phyloP scores from a whole-genome alignment of 2,888 invertebrate species.

The Eudemis profundana region DNA sequence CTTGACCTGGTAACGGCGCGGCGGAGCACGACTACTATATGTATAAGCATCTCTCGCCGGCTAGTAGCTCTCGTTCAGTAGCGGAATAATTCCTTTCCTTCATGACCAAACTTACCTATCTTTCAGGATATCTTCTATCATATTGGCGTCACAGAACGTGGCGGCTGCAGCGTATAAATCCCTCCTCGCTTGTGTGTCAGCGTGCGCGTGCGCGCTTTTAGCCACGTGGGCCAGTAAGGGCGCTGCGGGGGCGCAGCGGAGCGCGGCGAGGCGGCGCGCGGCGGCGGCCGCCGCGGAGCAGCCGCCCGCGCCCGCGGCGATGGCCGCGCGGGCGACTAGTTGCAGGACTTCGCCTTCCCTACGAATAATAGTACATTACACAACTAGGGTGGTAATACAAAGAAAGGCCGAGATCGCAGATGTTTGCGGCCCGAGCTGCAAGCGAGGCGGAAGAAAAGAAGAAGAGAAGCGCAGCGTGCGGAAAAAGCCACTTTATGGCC shows the following conservation, averaged over 20 bases:
- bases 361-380: background rate
- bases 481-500: too few relatives aligned
- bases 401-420: too few relatives aligned
- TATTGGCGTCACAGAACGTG: constrained; percentile 50
- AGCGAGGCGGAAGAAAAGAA: too few relatives aligned
- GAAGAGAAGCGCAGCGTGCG: too few relatives aligned
- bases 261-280: constrained; percentile 62
- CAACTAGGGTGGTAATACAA: too few relatives aligned
- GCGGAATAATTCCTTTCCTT: background rate
- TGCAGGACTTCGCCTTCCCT: constrained; percentile 70
- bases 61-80: background rate
- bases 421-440: too few relatives aligned
- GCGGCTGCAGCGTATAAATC: constrained; percentile 65
- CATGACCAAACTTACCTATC: constrained; percentile 53
- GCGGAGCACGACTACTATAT: too few relatives aligned
- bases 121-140: constrained; percentile 57
- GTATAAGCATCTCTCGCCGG: background rate
- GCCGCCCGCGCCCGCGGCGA: constrained; percentile 54
- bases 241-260: constrained; percentile 58
- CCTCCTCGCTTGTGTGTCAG: constrained; percentile 57
- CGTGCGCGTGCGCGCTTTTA: constrained; percentile 58
- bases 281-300: constrained; percentile 57
- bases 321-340: constrained; percentile 57
- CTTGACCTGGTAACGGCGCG: too few relatives aligned
- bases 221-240: constrained; percentile 58